A percentile compares a stretch with the other conserved stretches of the same genome.
Conservation (phyloP, 2,888 invertebrate genomes). For the Drosophila picticornis region DNA sequence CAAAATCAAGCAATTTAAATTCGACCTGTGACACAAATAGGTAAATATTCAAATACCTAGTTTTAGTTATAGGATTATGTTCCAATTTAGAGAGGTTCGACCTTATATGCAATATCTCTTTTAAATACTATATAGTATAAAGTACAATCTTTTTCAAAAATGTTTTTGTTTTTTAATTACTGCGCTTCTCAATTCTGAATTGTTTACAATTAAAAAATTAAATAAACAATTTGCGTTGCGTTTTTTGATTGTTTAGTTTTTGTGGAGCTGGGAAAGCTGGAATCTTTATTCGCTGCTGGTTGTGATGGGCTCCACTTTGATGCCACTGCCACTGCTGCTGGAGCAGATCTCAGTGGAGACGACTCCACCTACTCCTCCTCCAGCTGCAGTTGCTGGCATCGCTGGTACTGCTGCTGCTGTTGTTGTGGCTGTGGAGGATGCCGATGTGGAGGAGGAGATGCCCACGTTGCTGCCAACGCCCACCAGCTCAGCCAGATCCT, state of each 20-base stretch:
- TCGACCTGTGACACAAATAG: not conserved
- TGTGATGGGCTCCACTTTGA: constrained; percentile 90
- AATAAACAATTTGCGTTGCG: constrained; percentile 2
- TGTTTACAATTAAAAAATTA: constrained; percentile 29
- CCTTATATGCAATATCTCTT: constrained; percentile 2
- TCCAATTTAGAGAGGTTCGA: not conserved
- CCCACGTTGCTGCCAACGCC: constrained; percentile 60
- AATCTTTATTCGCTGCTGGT: constrained; percentile 75
- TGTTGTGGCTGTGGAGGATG: constrained; percentile 47
- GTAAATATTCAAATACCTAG: not conserved
- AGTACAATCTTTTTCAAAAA: constrained; percentile 14
- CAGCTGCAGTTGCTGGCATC: constrained; percentile 8
- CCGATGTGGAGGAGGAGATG: constrained; percentile 56
- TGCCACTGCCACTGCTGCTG: constrained; percentile 85
- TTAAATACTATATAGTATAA: constrained; percentile 26
- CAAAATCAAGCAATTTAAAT: not conserved
- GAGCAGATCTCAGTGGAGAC: constrained; percentile 39
- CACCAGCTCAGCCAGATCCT: constrained; percentile 87
- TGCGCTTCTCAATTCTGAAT: constrained; percentile 28
- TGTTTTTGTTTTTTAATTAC: constrained; percentile 1
- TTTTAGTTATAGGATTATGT: not conserved
- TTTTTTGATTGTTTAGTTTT: constrained; percentile 37
- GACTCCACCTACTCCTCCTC: not conserved
- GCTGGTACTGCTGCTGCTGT: constrained; percentile 25
- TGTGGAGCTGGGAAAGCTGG: constrained; percentile 20